These are phyloP conservation scores for Helicoverpa armigera DNA, from an alignment of 1,140 invertebrate genomes.

Conservation along the genomic window DNA sequence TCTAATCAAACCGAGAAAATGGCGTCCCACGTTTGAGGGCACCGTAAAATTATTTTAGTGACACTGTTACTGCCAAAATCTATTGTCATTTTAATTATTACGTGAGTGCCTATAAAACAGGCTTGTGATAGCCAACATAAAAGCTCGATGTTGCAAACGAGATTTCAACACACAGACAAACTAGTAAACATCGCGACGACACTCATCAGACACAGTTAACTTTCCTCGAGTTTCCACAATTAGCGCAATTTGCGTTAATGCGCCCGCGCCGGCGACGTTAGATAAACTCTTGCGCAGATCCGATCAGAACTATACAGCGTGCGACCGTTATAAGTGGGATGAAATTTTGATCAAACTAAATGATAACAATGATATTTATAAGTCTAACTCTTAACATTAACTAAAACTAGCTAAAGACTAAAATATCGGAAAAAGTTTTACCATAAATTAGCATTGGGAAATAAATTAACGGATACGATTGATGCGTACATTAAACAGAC, in stretches of 20 bases:
- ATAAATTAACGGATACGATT: background rate
- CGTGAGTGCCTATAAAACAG: slow-evolving; percentile 26
- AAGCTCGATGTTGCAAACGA: slow-evolving; percentile 39
- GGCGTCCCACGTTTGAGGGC: background rate
- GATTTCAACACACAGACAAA: slow-evolving; percentile 46
- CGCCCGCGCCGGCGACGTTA: slow-evolving; percentile 44
- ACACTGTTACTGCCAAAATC: slow-evolving; percentile 36
- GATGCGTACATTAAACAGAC: background rate
- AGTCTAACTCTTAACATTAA: slow-evolving; percentile 19
- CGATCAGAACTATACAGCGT: slow-evolving; percentile 47
- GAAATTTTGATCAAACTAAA: slow-evolving; percentile 39
- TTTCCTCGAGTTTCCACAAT: slow-evolving; percentile 72
- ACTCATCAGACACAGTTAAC: slow-evolving; percentile 49
- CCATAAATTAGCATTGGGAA: too few species aligned
- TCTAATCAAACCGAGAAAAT: background rate
- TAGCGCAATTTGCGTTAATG: slow-evolving; percentile 64
- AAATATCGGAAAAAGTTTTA: background rate
- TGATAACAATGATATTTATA: slow-evolving; percentile 38
- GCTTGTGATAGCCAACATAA: slow-evolving; percentile 17
- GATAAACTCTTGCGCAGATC: slow-evolving; percentile 56
- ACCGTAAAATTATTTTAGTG: slow-evolving; percentile 34
- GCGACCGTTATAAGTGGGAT: slow-evolving; percentile 39
- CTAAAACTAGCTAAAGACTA: background rate
- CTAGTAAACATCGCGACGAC: slow-evolving; percentile 46
- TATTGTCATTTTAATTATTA: slow-evolving; percentile 50